These are phyloP conservation scores for Chaetops frenatus DNA, from an alignment of 2,113 vertebrate species.

Conservation along the genomic window DNA sequence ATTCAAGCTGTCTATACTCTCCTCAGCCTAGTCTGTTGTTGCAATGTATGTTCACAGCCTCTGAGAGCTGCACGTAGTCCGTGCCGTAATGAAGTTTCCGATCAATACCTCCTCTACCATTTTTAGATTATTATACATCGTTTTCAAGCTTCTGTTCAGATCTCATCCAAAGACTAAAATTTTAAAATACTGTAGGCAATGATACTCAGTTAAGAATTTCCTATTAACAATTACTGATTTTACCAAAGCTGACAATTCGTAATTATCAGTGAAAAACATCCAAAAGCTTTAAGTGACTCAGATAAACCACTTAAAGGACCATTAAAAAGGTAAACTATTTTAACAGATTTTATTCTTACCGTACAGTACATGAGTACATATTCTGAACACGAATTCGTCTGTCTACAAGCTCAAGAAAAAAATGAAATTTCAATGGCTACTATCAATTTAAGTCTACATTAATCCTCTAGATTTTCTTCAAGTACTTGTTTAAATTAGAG, in stretches of 20 bases:
- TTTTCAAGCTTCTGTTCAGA: not conserved
- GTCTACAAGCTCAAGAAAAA: not conserved
- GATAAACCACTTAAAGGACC: not conserved
- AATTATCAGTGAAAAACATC: conserved; percentile 5
- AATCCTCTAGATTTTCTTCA: conserved; percentile 40
- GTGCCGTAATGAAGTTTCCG: not conserved
- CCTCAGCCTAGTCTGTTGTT: not conserved
- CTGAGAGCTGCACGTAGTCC: not conserved
- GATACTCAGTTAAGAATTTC: not conserved
- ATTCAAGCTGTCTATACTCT: not conserved
- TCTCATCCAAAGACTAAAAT: not conserved
- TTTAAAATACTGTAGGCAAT: not conserved
- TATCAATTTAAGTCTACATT: conserved; percentile 39
- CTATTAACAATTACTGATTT: not conserved
- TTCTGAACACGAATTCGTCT: not conserved
- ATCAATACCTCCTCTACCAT: not conserved
- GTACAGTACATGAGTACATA: not conserved
- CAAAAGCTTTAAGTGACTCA: not conserved
- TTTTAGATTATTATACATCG: not conserved
- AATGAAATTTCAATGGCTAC: conserved; percentile 19
- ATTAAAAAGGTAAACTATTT: not conserved
- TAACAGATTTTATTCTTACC: not conserved
- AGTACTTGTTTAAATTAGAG: conserved; percentile 57
- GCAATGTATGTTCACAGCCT: not conserved
- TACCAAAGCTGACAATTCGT: not conserved